phyloP scores from a whole-genome alignment of 2,888 invertebrate species.

The Notodonta ziczac region DNA sequence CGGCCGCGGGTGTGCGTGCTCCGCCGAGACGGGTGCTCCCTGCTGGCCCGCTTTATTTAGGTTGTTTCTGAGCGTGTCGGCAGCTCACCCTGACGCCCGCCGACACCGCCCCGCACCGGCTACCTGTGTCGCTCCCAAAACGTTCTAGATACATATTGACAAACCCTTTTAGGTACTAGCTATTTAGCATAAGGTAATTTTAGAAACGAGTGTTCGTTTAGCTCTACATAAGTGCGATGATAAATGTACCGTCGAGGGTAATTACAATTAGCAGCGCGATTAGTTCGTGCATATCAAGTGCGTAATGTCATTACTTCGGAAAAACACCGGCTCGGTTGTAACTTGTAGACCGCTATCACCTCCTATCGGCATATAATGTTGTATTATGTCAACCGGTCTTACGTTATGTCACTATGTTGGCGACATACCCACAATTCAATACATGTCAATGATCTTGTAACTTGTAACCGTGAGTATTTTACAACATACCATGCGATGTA shows the following conservation, averaged over 20 bases:
- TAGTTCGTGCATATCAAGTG: constrained; percentile 3
- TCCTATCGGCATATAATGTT: constrained; percentile 30
- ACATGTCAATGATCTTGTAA: constrained; percentile 56
- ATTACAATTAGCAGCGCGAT: constrained; percentile 1
- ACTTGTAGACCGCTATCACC: constrained; percentile 5
- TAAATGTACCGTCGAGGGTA: not conserved
- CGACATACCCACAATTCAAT: constrained; percentile 50
- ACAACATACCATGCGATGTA: too few species aligned
- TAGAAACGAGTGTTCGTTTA: not conserved
- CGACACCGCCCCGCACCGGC: constrained; percentile 34
- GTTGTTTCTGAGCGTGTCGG: constrained; percentile 72
- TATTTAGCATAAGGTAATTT: not conserved
- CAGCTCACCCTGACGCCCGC: constrained; percentile 46
- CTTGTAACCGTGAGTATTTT: constrained; percentile 26
- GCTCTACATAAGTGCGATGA: not conserved
- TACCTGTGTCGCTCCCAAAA: constrained; percentile 39
- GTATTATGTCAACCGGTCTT: constrained; percentile 44
- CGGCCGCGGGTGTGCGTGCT: constrained; percentile 57
- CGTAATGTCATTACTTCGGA: constrained; percentile 2
- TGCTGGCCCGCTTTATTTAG: constrained; percentile 78
- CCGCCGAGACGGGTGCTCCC: constrained; percentile 76
- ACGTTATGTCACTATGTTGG: constrained; percentile 46
- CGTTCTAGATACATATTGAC: constrained; percentile 24
- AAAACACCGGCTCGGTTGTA: constrained; percentile 3
- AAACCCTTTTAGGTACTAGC: constrained; percentile 14